Conservation (phyloP, 2,888 invertebrate genomes). For the Lutraria lutraria region DNA sequence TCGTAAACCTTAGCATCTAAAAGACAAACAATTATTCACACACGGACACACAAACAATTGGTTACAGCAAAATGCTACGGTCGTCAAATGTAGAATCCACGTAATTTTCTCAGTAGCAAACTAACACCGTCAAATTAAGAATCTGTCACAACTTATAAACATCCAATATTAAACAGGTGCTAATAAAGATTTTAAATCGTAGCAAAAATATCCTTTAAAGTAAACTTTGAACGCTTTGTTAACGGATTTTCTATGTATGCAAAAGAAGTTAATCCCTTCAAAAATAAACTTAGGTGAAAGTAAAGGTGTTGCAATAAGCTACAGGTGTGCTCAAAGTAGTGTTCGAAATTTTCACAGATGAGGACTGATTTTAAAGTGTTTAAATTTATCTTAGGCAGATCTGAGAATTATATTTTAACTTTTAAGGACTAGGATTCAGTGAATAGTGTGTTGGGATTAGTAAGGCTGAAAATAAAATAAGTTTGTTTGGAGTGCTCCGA, state of each 20-base stretch:
- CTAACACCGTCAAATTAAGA: not conserved
- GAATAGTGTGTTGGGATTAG: too few species aligned
- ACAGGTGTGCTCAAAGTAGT: conserved; percentile 24
- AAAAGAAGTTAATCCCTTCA: conserved; percentile 62
- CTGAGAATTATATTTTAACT: too few species aligned
- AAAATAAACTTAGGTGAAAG: conserved; percentile 40
- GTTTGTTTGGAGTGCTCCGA: too few species aligned
- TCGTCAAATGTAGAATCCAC: not conserved
- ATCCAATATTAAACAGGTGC: not conserved
- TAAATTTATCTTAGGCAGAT: too few species aligned
- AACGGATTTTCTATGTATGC: conserved; percentile 58
- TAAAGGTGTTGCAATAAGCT: conserved; percentile 39
- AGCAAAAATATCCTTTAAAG: conserved; percentile 59
- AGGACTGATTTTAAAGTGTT: too few species aligned
- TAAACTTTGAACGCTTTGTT: conserved; percentile 63
- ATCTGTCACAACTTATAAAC: not conserved
- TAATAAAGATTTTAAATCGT: conserved; percentile 24
- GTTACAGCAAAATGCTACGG: not conserved
- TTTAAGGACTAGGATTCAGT: too few species aligned
- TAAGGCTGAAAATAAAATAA: too few species aligned
- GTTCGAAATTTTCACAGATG: conserved; percentile 2
- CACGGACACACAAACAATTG: not conserved
- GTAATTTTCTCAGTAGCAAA: not conserved
- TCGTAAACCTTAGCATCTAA: not conserved
- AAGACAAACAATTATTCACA: not conserved